phyloP scores from a whole-genome alignment of 2,888 invertebrate genomes.

The Patella caerulea region DNA sequence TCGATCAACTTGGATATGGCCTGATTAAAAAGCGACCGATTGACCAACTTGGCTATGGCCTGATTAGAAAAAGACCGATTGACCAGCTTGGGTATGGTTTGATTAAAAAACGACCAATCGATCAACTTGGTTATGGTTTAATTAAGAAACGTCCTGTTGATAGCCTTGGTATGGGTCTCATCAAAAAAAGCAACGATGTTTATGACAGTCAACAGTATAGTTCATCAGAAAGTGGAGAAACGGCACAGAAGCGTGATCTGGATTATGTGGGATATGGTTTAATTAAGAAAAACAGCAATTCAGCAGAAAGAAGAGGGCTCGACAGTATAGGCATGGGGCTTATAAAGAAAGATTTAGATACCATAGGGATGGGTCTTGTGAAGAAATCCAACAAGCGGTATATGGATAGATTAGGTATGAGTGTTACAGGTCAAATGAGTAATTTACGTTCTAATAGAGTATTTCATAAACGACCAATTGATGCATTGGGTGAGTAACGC shows the following conservation, averaged over 20 bases:
- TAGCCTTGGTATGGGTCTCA: conserved; percentile 13
- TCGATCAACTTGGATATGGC: conserved; percentile 18
- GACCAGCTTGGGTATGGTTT: conserved; percentile 20
- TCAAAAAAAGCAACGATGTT: conserved; percentile 15
- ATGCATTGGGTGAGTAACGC: conserved; percentile 7
- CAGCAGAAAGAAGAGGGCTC: neutral
- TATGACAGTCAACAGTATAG: neutral
- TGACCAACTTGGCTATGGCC: conserved; percentile 15
- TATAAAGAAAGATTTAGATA: conserved; percentile 14
- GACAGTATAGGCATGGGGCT: conserved; percentile 23
- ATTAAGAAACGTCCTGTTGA: conserved; percentile 24
- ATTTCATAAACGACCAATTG: conserved; percentile 3
- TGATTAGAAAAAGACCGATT: conserved; percentile 21
- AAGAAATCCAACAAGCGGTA: conserved; percentile 11
- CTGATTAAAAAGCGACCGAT: conserved; percentile 16
- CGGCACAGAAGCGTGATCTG: neutral
- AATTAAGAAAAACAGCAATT: neutral
- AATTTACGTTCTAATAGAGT: neutral
- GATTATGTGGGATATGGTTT: conserved; percentile 10
- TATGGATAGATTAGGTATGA: neutral
- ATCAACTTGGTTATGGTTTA: conserved; percentile 18
- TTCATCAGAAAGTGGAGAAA: neutral
- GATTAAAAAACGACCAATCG: conserved; percentile 19
- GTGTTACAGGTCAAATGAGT: neutral
- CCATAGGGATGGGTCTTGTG: conserved; percentile 13